Conservation (phyloP, 2,888 invertebrate species). For the Spicauda simplicius region DNA sequence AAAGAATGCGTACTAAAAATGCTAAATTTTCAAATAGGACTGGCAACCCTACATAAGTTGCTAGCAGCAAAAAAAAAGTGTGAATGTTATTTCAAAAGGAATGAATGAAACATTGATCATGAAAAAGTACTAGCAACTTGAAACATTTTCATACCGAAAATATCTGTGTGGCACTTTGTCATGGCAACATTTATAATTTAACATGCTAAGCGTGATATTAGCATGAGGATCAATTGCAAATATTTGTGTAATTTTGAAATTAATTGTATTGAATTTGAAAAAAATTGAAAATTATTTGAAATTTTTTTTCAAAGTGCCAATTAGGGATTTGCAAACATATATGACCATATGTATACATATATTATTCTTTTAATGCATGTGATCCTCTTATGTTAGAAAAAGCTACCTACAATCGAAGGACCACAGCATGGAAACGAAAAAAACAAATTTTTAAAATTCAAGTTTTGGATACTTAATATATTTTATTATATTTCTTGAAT, state of each 20-base stretch:
- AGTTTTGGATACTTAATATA: too few species aligned
- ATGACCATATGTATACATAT: too few species aligned
- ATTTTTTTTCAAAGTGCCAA: neutral
- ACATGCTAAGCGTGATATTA: constrained; percentile 29
- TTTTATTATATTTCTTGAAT: too few species aligned
- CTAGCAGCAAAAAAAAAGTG: constrained; percentile 54
- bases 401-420: constrained; percentile 26
- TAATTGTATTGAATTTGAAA: too few species aligned
- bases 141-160: constrained; percentile 1
- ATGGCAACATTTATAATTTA: constrained; percentile 42
- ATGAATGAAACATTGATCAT: neutral
- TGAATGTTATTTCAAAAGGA: too few species aligned
- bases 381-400: constrained; percentile 35
- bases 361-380: too few species aligned
- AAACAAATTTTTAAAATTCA: too few species aligned
- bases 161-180: constrained; percentile 65
- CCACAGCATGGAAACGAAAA: constrained; percentile 23
- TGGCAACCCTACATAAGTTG: constrained; percentile 63
- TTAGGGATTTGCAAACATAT: too few species aligned
- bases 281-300: neutral
- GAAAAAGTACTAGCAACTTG: constrained; percentile 48
- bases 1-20: neutral
- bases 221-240: constrained; percentile 52
- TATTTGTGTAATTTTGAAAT: constrained; percentile 35
- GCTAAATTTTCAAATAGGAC: constrained; percentile 47